Conservation (phyloP, 2,888 invertebrate species). For the Drosophila kambysellisi region DNA sequence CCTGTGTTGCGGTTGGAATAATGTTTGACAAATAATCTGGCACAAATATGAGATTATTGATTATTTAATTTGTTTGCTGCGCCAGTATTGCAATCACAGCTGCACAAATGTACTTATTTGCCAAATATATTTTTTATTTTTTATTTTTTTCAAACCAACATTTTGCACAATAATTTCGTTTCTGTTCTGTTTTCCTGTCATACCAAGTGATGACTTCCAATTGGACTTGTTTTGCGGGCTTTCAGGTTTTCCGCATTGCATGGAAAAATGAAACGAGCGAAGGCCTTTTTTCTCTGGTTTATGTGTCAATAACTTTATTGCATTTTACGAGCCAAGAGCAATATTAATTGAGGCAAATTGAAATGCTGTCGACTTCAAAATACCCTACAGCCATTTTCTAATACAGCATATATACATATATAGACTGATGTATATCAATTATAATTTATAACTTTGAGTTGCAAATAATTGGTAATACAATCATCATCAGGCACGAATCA, state of each 20-base stretch:
- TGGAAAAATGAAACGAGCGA: constrained; percentile 6
- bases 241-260: background rate
- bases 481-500: background rate
- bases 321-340: constrained; percentile 46
- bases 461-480: background rate
- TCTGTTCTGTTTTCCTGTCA: background rate
- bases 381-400: background rate
- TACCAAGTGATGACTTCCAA: background rate
- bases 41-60: background rate
- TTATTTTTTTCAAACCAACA: background rate
- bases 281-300: constrained; percentile 34
- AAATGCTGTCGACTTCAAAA: background rate
- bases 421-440: too few species aligned
- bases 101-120: background rate
- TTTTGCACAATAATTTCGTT: background rate
- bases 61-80: background rate
- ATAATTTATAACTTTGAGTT: background rate
- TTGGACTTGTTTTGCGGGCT: constrained; percentile 1
- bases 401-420: too few species aligned
- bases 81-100: background rate
- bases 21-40: background rate
- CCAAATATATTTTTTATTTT: too few species aligned
- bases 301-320: constrained; percentile 54
- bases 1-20: background rate
- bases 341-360: constrained; percentile 45